phyloP scores from a whole-genome alignment of 1,140 invertebrate species.

The Achatina immaculata region DNA sequence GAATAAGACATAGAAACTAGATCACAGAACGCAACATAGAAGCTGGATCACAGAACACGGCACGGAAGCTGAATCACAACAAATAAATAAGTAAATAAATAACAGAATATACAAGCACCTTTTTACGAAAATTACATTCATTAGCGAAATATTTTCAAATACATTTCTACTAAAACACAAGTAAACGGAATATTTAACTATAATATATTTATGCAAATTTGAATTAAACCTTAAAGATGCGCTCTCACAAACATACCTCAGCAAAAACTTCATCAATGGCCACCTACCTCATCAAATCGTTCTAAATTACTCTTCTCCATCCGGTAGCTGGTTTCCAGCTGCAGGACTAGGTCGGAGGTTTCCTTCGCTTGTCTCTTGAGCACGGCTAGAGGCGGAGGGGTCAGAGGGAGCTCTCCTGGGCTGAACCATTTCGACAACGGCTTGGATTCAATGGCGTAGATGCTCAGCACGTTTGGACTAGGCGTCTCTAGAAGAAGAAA shows the following conservation, averaged over 20 bases:
- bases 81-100: no score
- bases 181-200: not conserved
- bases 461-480: not conserved
- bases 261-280: no score
- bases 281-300: conserved; percentile 7
- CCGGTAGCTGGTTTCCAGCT: not conserved
- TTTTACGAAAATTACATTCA: no score
- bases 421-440: conserved; percentile 1
- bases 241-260: not conserved
- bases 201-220: not conserved
- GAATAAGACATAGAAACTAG: no score
- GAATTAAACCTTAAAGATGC: not conserved
- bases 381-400: not conserved
- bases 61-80: no score
- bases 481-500: not conserved
- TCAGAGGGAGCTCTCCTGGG: conserved; percentile 3
- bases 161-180: no score
- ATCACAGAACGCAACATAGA: no score
- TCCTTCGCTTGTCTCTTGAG: not conserved
- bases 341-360: not conserved
- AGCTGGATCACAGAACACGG: no score
- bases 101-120: no score
- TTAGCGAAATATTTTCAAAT: no score
- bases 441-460: not conserved
- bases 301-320: not conserved